Evolutionary conservation across 2,888 invertebrate species (phyloP), one percentile per base, ranked within the genome.

Genomic region (Sphaerophoria taeniata): DNA sequence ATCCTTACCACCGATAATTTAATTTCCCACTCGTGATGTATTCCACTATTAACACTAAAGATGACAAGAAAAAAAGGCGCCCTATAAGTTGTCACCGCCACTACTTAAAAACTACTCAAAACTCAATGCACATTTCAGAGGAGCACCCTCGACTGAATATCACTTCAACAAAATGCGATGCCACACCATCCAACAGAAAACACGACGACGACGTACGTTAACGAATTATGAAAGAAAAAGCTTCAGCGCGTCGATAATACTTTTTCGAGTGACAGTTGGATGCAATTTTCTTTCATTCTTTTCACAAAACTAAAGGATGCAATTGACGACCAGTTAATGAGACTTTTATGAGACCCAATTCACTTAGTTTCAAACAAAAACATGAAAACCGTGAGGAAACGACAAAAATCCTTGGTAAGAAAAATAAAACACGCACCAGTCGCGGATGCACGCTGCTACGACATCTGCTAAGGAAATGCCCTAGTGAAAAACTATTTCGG

Each of bases 91-190:
- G 76, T 81, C 76, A 85, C 81, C 47, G 69, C 33, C 47, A 63
- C 33, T 70, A 85, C 85, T 85, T 73, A 39, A 72, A 69, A 77
- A 76, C 81, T 73, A 85, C 73, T 67, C 67, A 67, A 67, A 67
- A 67, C 67, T 81, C 76, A 81, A 81, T 81, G 81, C 81, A 81
- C 73, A 77, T 85, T 85, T 75, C 76, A 77, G 69, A 69, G 73
- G 76, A 81, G 81, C 85, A 85, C 81, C 81, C 85, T 85, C 80
- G 69, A 85, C 80, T 77, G 76, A 81, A 77, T 63, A 70, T 72
- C 73, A 85, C 85, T 85, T 76, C 72, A 80, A 70, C 76, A 51
- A 24, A 24, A 24, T 24, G 24, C 72, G 60, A 53, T 71, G 58
- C 67, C 33, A 33, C 63, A 24, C 24, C 24, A 24, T 24, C 24